phyloP scores from a whole-genome alignment of 1,140 invertebrate genomes.

The Drosophila kanapiae region DNA sequence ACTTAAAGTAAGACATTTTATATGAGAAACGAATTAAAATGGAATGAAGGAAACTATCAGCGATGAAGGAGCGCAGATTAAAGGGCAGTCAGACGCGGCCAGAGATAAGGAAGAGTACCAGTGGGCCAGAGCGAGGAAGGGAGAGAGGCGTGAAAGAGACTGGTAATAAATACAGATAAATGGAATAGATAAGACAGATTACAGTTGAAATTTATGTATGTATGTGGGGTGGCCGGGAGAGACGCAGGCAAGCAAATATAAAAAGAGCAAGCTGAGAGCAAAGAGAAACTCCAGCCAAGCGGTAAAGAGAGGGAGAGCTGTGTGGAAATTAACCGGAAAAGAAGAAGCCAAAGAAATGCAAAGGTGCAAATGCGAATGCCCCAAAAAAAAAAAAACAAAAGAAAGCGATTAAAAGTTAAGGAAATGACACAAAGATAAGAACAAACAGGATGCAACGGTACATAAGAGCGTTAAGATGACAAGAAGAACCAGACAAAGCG shows the following conservation, averaged over 20 bases:
- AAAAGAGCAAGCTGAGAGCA: conserved; percentile 2
- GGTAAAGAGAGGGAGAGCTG: background rate
- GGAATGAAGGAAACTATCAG: conserved; percentile 50
- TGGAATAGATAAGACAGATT: conserved; percentile 52
- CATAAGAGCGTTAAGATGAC: conserved; percentile 21
- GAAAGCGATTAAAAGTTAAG: conserved; percentile 26
- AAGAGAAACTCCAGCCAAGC: conserved; percentile 7
- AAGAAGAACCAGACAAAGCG: background rate
- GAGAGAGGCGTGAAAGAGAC: conserved; percentile 9
- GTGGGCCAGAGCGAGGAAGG: background rate
- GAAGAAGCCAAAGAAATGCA: conserved; percentile 7
- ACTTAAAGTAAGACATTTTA: conserved; percentile 59
- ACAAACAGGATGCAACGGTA: background rate
- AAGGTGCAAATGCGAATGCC: conserved; percentile 9
- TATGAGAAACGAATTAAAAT: conserved; percentile 63
- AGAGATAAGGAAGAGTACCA: conserved; percentile 12
- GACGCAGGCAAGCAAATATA: background rate
- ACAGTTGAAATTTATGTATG: conserved; percentile 48
- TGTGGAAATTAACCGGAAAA: conserved; percentile 42
- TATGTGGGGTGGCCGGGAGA: background rate
- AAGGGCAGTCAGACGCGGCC: conserved; percentile 4
- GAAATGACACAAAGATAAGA: conserved; percentile 20
- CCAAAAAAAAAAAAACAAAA: conserved; percentile 3
- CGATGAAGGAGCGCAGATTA: conserved; percentile 34
- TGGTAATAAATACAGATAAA: conserved; percentile 52